Percentiles rank a stretch among this genome's conserved stretches.
phyloP scores from a whole-genome alignment of 1,140 invertebrate species.

The Chymomyza costata region DNA sequence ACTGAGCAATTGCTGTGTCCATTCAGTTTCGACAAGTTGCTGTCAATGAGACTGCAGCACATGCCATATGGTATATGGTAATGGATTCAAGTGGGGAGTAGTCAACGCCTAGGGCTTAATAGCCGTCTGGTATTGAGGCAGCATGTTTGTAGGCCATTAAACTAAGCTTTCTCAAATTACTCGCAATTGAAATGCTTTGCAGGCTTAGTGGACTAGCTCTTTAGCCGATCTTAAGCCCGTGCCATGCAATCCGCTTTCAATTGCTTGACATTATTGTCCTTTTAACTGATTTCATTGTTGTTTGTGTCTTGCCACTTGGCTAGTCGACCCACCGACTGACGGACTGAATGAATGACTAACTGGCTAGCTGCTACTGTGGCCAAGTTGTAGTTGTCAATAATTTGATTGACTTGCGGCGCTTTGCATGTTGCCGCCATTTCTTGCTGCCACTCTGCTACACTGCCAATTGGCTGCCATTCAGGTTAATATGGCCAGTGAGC shows the following conservation, averaged over 20 bases:
- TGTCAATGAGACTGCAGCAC: conserved; percentile 15
- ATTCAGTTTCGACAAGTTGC: conserved; percentile 21
- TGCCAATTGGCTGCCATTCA: conserved; percentile 58
- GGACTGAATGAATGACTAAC: background rate
- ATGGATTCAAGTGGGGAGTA: background rate
- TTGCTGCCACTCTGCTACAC: conserved; percentile 33
- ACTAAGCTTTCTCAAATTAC: conserved; percentile 26
- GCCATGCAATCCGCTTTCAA: conserved; percentile 41
- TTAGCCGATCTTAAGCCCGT: background rate
- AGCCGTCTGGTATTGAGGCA: conserved; percentile 4
- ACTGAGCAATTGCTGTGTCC: conserved; percentile 28
- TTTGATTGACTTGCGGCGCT: conserved; percentile 68
- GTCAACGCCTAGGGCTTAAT: background rate
- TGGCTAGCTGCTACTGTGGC: conserved; percentile 8
- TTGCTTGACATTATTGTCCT: conserved; percentile 58
- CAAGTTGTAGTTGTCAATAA: conserved; percentile 43
- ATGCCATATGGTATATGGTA: too few relatives aligned
- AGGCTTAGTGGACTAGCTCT: too few relatives aligned
- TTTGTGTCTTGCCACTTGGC: conserved; percentile 17
- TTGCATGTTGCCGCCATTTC: conserved; percentile 54
- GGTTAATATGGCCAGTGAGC: conserved; percentile 61
- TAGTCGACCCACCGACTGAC: conserved; percentile 13
- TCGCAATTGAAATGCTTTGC: conserved; percentile 11
- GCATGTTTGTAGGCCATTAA: conserved; percentile 41
- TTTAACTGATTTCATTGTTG: conserved; percentile 61